Conservation (phyloP, 2,797 vertebrate species). For the Neosilurus hyrtlii region DNA sequence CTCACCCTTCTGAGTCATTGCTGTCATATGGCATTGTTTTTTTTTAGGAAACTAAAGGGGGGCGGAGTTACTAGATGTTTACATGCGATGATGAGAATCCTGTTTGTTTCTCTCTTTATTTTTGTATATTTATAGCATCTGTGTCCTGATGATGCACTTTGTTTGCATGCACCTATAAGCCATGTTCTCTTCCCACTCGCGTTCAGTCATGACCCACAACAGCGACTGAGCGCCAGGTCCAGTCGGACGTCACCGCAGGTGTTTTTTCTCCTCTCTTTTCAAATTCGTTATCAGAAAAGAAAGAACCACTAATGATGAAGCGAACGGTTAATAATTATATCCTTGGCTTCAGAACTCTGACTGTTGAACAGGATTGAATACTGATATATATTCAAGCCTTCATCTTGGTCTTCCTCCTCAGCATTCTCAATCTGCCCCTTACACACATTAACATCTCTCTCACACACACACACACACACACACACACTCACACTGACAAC, state of each 20-base stretch:
- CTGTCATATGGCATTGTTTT: conserved; percentile 50
- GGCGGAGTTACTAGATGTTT: conserved; percentile 49
- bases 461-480: neutral
- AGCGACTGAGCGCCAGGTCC: neutral
- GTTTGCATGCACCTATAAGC: conserved; percentile 27
- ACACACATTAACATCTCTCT: neutral
- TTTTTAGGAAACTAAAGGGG: conserved; percentile 20
- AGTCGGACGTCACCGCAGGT: neutral
- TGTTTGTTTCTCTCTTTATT: conserved; percentile 27
- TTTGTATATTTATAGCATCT: conserved; percentile 45
- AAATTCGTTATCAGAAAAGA: neutral
- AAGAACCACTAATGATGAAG: conserved; percentile 17
- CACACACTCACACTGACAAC: neutral
- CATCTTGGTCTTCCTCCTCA: conserved; percentile 46
- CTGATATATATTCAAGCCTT: conserved; percentile 29
- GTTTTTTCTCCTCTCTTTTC: neutral
- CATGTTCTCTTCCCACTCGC: conserved; percentile 21
- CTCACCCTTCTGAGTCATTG: conserved; percentile 33
- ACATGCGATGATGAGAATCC: conserved; percentile 45
- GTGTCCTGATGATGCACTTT: conserved; percentile 29
- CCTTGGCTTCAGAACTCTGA: conserved; percentile 37
- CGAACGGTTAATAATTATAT: conserved; percentile 22
- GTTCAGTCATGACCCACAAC: neutral
- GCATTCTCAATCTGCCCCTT: conserved; percentile 1
- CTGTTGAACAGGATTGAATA: conserved; percentile 31